phyloP scores from a whole-genome alignment of 2,888 invertebrate species.

The Drosophila colorata region DNA sequence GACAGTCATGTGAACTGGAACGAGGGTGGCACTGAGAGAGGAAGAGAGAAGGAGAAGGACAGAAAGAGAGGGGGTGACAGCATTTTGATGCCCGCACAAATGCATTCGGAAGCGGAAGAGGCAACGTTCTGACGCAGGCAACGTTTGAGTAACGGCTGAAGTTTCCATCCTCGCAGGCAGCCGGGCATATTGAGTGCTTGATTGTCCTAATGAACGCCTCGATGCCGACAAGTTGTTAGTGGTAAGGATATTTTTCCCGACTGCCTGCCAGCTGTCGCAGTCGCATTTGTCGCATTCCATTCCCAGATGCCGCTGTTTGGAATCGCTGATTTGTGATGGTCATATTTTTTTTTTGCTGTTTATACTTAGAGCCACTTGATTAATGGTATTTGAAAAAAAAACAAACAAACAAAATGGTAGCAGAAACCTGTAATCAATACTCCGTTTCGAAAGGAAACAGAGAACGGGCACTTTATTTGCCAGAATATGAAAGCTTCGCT shows the following conservation, averaged over 20 bases:
- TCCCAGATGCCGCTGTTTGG: slow-evolving; percentile 17
- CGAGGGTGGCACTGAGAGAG: not conserved
- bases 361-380: slow-evolving; percentile 40
- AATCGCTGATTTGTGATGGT: slow-evolving; percentile 49
- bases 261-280: slow-evolving; percentile 21
- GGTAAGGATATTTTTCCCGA: slow-evolving; percentile 35
- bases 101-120: slow-evolving; percentile 58
- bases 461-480: not conserved
- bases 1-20: slow-evolving; percentile 13
- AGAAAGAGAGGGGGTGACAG: slow-evolving; percentile 4
- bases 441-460: not conserved
- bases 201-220: slow-evolving; percentile 72
- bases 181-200: slow-evolving; percentile 56
- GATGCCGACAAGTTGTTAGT: slow-evolving; percentile 63
- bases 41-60: not conserved
- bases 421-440: not conserved
- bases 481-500: no score
- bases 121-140: slow-evolving; percentile 22
- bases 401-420: not conserved
- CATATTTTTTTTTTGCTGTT: slow-evolving; percentile 12
- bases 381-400: slow-evolving; percentile 26
- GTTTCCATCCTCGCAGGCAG: slow-evolving; percentile 37
- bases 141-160: slow-evolving; percentile 42
- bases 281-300: slow-evolving; percentile 47
- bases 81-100: slow-evolving; percentile 47